These are phyloP conservation scores for Ailurus styani DNA, from an alignment of 2,113 vertebrate species.

Conservation along the genomic window DNA sequence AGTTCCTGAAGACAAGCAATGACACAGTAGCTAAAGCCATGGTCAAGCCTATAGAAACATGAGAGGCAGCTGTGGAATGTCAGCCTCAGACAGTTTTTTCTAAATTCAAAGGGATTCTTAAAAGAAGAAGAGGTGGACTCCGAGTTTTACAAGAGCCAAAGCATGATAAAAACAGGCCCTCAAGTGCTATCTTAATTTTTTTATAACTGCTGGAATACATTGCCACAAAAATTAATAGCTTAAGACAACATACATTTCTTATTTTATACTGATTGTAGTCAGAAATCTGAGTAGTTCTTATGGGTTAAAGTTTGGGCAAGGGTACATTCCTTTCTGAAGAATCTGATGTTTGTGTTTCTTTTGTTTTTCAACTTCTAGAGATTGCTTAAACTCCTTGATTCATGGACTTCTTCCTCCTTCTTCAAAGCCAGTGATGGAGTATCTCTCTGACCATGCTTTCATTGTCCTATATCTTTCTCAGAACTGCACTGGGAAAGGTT, in stretches of 20 bases:
- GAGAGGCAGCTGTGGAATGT: rapidly evolving
- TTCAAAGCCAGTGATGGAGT: background rate
- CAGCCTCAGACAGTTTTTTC: background rate
- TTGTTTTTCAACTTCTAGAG: rapidly evolving
- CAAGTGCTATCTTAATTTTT: background rate
- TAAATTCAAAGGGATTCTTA: background rate
- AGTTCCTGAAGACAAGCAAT: background rate
- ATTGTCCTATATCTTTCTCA: background rate
- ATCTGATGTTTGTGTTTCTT: background rate
- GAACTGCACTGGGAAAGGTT: background rate
- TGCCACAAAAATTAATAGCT: background rate
- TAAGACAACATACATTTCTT: background rate
- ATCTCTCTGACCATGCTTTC: background rate
- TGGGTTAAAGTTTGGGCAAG: background rate
- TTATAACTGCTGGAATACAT: background rate
- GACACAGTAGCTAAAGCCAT: background rate
- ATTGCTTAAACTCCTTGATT: background rate
- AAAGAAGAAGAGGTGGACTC: background rate
- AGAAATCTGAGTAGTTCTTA: no score
- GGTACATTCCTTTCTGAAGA: background rate
- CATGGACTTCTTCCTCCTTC: background rate
- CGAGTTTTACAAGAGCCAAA: background rate
- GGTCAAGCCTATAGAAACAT: background rate
- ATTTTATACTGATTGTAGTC: background rate
- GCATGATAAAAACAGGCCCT: background rate